A percentile compares a stretch with the other conserved stretches of the same genome.
These are phyloP conservation scores for Rhinoderma darwinii DNA, from an alignment of 2,113 vertebrate genomes.

Conservation along the genomic window DNA sequence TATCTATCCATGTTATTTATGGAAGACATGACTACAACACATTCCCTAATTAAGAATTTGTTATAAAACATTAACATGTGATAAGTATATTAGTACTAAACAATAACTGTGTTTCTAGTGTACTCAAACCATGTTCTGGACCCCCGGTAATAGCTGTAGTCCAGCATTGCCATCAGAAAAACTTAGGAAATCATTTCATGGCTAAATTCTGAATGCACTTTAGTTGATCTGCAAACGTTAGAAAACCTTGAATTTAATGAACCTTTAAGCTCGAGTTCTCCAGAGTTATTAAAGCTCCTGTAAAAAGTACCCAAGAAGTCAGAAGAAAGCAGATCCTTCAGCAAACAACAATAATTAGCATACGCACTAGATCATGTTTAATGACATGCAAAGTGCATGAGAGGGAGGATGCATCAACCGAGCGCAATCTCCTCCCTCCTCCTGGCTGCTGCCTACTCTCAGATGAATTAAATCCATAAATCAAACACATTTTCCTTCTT, in stretches of 20 bases:
- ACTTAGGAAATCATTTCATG: background rate
- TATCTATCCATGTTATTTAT: too few species aligned
- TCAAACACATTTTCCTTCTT: slow-evolving; percentile 26
- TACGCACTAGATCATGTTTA: slow-evolving; percentile 42
- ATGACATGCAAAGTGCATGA: slow-evolving; percentile 38
- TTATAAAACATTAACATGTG: too few species aligned
- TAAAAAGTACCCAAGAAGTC: slow-evolving; percentile 21
- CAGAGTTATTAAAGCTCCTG: background rate
- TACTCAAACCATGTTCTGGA: too few species aligned
- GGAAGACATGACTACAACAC: too few species aligned
- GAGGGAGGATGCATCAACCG: slow-evolving; percentile 12
- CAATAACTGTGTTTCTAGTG: too few species aligned
- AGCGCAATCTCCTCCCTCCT: background rate
- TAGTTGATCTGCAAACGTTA: background rate
- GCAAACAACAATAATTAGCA: slow-evolving; percentile 49
- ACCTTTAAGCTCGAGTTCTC: slow-evolving; percentile 5
- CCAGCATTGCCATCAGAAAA: background rate
- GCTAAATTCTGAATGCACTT: background rate
- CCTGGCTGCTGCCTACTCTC: background rate
- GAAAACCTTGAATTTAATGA: background rate
- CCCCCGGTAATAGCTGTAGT: background rate
- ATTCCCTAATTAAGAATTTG: too few species aligned
- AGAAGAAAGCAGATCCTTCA: background rate
- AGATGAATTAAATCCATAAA: slow-evolving; percentile 46
- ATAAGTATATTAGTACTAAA: too few species aligned